Conservation (phyloP, 2,888 invertebrate species). For the Drosophila lacicola region DNA sequence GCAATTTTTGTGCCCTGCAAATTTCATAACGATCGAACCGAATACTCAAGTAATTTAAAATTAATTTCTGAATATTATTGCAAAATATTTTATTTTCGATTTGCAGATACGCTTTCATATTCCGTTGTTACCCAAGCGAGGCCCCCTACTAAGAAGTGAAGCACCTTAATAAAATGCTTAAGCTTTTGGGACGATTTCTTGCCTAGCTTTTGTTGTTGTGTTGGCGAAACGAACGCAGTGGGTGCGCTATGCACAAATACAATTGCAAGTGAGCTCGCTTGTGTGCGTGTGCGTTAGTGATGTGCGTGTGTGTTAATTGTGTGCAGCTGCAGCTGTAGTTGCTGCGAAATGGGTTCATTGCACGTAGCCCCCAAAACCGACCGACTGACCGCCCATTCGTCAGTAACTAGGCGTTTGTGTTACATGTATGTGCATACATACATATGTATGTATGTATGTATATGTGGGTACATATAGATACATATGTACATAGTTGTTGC, state of each 20-base stretch:
- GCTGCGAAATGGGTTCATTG: conserved; percentile 69
- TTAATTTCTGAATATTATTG: neutral
- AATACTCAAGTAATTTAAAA: neutral
- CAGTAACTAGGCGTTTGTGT: conserved; percentile 29
- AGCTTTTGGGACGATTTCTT: conserved; percentile 51
- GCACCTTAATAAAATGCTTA: conserved; percentile 53
- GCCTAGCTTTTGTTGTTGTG: conserved; percentile 29
- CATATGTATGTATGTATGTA: neutral
- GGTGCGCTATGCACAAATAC: conserved; percentile 45
- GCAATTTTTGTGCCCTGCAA: too few relatives aligned
- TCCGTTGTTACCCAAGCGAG: neutral
- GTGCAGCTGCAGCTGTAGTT: conserved; percentile 48
- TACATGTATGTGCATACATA: neutral
- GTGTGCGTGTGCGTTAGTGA: conserved; percentile 5
- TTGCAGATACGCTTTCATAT: neutral
- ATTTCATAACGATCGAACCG: too few relatives aligned
- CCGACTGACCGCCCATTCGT: conserved; percentile 27
- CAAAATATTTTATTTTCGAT: neutral
- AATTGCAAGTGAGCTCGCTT: conserved; percentile 10
- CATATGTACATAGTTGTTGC: conserved; percentile 25
- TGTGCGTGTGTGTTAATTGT: conserved; percentile 47
- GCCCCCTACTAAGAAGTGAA: conserved; percentile 48
- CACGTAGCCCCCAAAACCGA: conserved; percentile 69
- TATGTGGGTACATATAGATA: neutral
- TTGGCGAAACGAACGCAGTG: conserved; percentile 40